Conservation (phyloP, 2,797 vertebrate species). For the Tenualosa thibaudeaui region DNA sequence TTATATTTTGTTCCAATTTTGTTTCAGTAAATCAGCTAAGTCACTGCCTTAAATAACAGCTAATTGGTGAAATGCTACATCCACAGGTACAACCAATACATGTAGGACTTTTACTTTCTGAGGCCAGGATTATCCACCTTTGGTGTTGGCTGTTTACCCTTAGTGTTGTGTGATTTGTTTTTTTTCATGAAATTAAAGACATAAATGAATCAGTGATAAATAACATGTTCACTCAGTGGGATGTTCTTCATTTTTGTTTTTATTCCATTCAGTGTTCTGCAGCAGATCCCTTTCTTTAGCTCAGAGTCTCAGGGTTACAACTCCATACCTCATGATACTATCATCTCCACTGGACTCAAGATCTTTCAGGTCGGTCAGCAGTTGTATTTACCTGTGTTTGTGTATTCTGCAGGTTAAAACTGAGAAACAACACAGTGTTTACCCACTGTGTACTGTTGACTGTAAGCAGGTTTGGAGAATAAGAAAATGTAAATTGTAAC, state of each 20-base stretch:
- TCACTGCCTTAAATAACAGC: too few relatives aligned
- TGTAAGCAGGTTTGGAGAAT: background rate
- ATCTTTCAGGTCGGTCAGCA: constrained; percentile 68
- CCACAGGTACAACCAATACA: too few relatives aligned
- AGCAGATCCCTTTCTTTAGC: constrained; percentile 66
- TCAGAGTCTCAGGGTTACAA: constrained; percentile 53
- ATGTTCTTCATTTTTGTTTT: constrained; percentile 29
- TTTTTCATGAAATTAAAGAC: background rate
- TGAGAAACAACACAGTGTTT: too few relatives aligned
- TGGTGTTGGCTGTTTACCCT: too few relatives aligned
- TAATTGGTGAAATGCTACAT: too few relatives aligned
- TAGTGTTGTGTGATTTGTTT: background rate
- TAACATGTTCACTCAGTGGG: background rate
- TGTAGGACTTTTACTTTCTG: too few relatives aligned
- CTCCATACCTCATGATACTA: constrained; percentile 63
- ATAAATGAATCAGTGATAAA: too few relatives aligned
- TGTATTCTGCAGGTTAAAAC: background rate
- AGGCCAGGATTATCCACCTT: too few relatives aligned
- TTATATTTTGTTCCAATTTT: too few relatives aligned
- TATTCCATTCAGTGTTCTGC: constrained; percentile 67
- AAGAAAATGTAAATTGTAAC: background rate
- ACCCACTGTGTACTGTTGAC: too few relatives aligned
- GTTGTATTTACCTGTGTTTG: background rate
- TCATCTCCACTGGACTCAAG: constrained; percentile 68
- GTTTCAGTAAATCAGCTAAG: too few relatives aligned